Percentiles rank a stretch among this genome's conserved stretches.
Evolutionary conservation across 2,113 vertebrate species (phyloP).

Genomic region (Oreochromis spilurus): DNA sequence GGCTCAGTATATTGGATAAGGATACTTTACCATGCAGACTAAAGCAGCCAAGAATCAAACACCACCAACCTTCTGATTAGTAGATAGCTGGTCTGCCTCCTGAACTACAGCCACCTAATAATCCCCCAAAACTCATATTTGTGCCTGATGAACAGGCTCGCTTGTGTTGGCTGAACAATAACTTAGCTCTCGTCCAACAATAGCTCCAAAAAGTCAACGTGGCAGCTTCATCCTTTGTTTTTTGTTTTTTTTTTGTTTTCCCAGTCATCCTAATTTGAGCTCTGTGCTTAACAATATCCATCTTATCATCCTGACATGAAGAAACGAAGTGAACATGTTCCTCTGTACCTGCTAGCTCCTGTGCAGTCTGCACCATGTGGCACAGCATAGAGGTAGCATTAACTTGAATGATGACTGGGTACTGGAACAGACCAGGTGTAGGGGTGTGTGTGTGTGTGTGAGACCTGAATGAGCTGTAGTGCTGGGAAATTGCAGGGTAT

Average conservation of each 20-base stretch:
- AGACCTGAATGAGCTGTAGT: constrained; percentile 11
- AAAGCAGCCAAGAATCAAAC: not conserved
- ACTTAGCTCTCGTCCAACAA: not conserved
- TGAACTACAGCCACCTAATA: not conserved
- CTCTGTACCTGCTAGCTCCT: not conserved
- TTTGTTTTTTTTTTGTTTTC: not conserved
- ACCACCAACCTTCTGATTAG: not conserved
- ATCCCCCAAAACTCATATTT: not conserved
- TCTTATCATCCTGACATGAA: not conserved
- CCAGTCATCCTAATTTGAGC: not conserved
- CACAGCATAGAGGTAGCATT: not conserved
- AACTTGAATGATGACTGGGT: not conserved
- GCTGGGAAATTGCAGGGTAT: constrained; percentile 53
- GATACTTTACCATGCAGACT: not conserved
- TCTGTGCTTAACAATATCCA: not conserved
- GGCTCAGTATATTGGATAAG: not conserved
- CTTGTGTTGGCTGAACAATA: not conserved
- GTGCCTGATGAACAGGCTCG: not conserved
- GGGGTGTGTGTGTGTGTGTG: not conserved
- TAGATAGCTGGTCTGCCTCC: not conserved
- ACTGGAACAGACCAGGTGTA: not conserved
- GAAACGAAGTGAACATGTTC: not conserved
- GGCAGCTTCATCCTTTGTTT: not conserved
- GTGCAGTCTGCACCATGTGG: not conserved
- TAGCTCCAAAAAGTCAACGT: not conserved